Evolutionary conservation across 2,797 vertebrate species (phyloP), one percentile per base, ranked within the genome.

Genomic region (Sebastes hubbsi): DNA sequence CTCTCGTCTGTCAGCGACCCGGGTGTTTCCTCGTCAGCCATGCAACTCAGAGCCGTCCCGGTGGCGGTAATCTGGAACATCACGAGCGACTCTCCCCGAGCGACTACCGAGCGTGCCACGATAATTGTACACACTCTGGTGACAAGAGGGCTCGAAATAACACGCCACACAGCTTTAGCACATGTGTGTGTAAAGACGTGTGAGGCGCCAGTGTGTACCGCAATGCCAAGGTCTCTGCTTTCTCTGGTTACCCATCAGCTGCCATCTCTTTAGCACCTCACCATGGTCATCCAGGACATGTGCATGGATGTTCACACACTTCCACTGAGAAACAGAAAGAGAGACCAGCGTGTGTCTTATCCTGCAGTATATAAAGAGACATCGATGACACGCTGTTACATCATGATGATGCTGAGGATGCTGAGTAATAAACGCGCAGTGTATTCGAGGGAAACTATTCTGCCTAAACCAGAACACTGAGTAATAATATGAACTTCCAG

Each of bases 211-310:
- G 90, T 64, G 49, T 91, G 84, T 78, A 89, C 88, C 25, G 84
- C 86, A 81, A 90, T 86, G 90, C 91, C 93, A 93, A 88, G 93
- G 89, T 91, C 93, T 92, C 81, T 78, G 88, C 92, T 94, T 90
- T 94, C 94, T 95, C 94, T 92, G 86, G 90, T 94, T 94, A 91
- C 93, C 88, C 89, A 91, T 93, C 92, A 95, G 95, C 94, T 94
- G 92, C 88, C 87, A 87, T 91, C 90, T 91, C 87, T 93, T 91
- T 90, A 88, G 91, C 87, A 83, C 87, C 84, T 89, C 27, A 70
- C 74, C 75, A 80, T 76, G 81, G 72, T 38, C 67, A 61, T 76
- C 60, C 65, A 58, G 78, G 36, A 81, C 75, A 77, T 5, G 58
- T 59, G 52, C 71, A 74, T 54, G 66, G 52, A 77, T 61, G 52